A percentile compares a stretch with the other conserved stretches of the same genome.
These are phyloP conservation scores for Laupala kohalensis DNA, from an alignment of 1,140 invertebrate genomes.

Conservation along the genomic window DNA sequence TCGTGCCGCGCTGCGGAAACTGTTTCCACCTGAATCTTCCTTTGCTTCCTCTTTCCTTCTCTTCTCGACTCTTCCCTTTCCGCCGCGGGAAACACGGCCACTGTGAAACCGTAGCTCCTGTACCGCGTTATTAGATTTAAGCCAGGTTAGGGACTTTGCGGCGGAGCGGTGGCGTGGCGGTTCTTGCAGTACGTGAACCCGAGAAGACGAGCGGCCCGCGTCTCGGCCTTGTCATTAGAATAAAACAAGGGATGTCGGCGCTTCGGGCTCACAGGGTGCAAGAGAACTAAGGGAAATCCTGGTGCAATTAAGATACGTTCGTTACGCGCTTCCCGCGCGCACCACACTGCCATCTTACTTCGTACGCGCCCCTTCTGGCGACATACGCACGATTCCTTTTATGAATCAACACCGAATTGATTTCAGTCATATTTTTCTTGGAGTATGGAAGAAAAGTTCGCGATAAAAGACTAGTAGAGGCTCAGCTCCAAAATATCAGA, in stretches of 20 bases:
- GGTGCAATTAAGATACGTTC: not conserved
- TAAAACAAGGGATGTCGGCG: not conserved
- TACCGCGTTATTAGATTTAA: not conserved
- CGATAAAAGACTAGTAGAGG: too few species aligned
- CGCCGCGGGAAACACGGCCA: too few species aligned
- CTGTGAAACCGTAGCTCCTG: not conserved
- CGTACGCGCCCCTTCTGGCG: too few species aligned
- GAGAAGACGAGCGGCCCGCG: not conserved
- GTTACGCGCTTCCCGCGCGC: not conserved
- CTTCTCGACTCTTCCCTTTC: not conserved
- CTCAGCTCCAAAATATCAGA: too few species aligned
- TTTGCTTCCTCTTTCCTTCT: not conserved
- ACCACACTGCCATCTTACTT: not conserved
- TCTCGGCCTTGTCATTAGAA: not conserved
- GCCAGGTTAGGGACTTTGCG: not conserved
- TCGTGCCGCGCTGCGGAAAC: too few species aligned
- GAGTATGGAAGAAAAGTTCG: too few species aligned
- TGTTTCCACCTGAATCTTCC: too few species aligned
- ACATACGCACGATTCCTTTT: too few species aligned
- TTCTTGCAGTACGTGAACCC: not conserved
- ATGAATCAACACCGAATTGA: too few species aligned
- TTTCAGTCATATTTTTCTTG: too few species aligned
- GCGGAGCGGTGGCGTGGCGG: not conserved
- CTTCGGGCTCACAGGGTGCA: too few species aligned
- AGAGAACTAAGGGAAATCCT: too few species aligned